Base-by-base conservation (phyloP, 2,113 vertebrate genomes). In the Psilopsiagon aymara region DNA sequence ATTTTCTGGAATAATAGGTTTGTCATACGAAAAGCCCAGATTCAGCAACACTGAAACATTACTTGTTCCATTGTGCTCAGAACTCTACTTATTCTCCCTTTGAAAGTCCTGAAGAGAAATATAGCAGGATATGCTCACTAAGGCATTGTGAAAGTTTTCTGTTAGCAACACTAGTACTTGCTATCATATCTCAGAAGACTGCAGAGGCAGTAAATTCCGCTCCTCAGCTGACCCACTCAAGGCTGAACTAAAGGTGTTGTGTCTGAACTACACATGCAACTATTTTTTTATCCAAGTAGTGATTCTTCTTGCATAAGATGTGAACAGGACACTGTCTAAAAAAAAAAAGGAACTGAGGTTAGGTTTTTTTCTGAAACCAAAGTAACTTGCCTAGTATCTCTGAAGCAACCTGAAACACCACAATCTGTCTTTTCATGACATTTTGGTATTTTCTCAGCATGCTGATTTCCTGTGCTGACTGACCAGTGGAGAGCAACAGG, bases 391-490 rank as follows among this genome's bases (percentile, higher is more conserved):
- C 9, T 85, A n/a, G 35, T 62, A 49, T 64, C 21, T 85, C 29
- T 76, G 91, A 78, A 82, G 39, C 46, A 95, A 87, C 55, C 52
- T 82, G 62, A 95, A 91, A 78, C 13, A 55, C 23, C 17, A 55
- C 23, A 39, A 6, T 60, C 93, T 85, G 89, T 74, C 94, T 95
- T 95, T 79, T 92, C 86, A 71, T 47, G 43, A 80, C 39, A 63
- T 11, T 75, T 3, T 79, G 81, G 44, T 84, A 64, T 95, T 95
- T 92, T 88, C 51, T 84, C 31, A 89, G 86, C 21, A 10, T 31
- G 52, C 20, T 76, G 43, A 91, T 79, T 96, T 96, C 95, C 95
- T 95, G 81, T 89, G 29, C 47, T 79, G 47, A 82, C 62, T 94
- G 86, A 89, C 86, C 91, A 85, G 33, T 55, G 49, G 70, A 73